Percentiles rank a stretch among this genome's conserved stretches.
These are phyloP conservation scores for Pipra filicauda DNA, from an alignment of 2,113 vertebrate genomes.

Conservation along the genomic window DNA sequence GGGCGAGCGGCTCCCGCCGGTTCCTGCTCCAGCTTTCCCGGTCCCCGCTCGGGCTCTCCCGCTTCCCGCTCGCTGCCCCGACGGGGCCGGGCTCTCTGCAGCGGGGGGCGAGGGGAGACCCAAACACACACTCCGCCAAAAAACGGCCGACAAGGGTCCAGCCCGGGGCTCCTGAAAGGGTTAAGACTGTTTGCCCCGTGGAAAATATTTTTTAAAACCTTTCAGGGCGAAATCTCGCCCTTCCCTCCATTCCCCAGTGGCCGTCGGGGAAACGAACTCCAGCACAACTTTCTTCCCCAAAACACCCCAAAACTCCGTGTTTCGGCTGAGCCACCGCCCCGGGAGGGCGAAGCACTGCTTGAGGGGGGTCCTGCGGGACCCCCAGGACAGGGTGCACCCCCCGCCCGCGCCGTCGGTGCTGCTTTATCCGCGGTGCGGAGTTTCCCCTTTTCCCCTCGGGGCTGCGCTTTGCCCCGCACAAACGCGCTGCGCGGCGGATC, in stretches of 20 bases:
- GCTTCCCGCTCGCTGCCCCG: neutral
- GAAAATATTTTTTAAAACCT: neutral
- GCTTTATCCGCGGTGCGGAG: neutral
- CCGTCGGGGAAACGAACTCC: neutral
- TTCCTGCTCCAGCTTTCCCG: neutral
- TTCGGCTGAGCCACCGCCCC: neutral
- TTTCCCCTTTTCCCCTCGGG: neutral
- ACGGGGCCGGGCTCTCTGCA: neutral
- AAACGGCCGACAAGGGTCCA: slow-evolving; percentile 10
- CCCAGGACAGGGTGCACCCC: too few relatives aligned
- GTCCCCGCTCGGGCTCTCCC: neutral
- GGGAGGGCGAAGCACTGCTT: neutral
- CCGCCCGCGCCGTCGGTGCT: neutral
- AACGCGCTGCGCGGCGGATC: neutral
- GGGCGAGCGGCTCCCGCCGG: neutral
- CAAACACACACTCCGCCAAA: neutral
- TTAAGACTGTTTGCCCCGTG: fast-evolving
- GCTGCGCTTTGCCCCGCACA: neutral
- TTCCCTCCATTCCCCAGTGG: neutral
- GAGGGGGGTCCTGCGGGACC: neutral
- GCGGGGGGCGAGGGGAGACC: neutral
- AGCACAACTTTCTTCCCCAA: neutral
- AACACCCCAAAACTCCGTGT: neutral
- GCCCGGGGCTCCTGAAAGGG: neutral
- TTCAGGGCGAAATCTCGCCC: neutral